phyloP scores from a whole-genome alignment of 2,797 vertebrate genomes.

The Heteromormyrus szaboi region DNA sequence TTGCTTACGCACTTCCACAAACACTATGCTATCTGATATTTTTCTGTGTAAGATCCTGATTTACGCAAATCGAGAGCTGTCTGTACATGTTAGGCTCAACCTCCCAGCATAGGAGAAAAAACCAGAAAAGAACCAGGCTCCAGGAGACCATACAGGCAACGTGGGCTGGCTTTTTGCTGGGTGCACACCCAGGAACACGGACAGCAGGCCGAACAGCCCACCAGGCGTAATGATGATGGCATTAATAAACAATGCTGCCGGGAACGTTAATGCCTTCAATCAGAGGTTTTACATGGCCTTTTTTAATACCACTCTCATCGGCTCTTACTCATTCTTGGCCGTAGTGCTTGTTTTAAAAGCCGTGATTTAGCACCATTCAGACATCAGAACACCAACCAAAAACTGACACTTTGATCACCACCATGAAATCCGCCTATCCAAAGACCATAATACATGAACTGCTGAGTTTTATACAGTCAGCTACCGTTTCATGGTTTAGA shows the following conservation, averaged over 20 bases:
- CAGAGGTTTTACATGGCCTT: background rate
- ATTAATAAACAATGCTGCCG: conserved; percentile 8
- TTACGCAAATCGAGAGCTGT: background rate
- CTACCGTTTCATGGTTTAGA: background rate
- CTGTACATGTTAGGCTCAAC: background rate
- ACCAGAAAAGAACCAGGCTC: no score
- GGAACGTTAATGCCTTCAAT: background rate
- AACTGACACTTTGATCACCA: background rate
- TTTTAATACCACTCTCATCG: conserved; percentile 1
- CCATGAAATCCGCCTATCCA: background rate
- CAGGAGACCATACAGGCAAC: background rate
- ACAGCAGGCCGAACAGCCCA: background rate
- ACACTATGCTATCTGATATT: background rate
- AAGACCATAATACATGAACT: background rate
- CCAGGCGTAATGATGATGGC: background rate
- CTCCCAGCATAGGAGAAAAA: background rate
- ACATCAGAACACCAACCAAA: conserved; percentile 23
- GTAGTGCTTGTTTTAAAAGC: conserved; percentile 55
- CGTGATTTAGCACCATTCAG: conserved; percentile 53
- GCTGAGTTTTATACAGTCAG: background rate
- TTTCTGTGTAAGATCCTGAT: background rate
- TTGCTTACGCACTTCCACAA: background rate
- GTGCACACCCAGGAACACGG: background rate
- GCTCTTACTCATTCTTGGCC: conserved; percentile 39
- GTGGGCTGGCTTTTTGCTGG: background rate